Evolutionary conservation across 2,113 vertebrate genomes (phyloP).

Genomic region (Malurus cyaneus): DNA sequence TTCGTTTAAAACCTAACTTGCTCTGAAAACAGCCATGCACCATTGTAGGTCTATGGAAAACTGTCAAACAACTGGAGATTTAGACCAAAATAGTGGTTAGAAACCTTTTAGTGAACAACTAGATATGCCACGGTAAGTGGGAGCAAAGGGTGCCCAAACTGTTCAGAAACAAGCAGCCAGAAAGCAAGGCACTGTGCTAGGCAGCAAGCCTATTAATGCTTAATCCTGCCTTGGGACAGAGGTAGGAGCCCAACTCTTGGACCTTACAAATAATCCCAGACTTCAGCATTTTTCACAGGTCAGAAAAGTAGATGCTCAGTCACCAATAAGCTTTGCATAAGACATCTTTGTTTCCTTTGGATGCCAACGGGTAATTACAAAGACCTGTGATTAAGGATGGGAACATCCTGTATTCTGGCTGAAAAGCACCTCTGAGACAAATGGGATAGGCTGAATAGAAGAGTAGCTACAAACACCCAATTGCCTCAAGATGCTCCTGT

Average conservation of each 20-base stretch:
- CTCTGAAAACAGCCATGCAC: background rate
- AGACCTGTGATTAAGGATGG: background rate
- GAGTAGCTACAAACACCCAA: background rate
- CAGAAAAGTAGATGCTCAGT: background rate
- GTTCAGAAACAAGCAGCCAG: background rate
- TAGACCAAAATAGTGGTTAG: background rate
- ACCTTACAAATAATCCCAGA: background rate
- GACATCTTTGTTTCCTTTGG: background rate
- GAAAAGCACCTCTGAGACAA: background rate
- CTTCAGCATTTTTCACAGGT: background rate
- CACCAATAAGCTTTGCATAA: background rate
- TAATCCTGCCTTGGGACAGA: background rate
- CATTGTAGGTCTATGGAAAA: constrained; percentile 2
- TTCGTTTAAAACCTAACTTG: constrained; percentile 12
- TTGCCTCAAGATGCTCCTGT: background rate
- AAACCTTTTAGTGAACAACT: background rate
- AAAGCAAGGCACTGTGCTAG: background rate
- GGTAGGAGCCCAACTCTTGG: background rate
- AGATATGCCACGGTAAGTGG: background rate
- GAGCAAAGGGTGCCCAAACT: background rate
- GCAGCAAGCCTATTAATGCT: background rate
- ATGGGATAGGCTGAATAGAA: background rate
- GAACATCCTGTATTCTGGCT: background rate
- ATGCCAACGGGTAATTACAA: background rate
- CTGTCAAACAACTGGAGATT: background rate